Conservation (phyloP, 92 coral and sea anemone species). For the Phenganax stokvisi region DNA sequence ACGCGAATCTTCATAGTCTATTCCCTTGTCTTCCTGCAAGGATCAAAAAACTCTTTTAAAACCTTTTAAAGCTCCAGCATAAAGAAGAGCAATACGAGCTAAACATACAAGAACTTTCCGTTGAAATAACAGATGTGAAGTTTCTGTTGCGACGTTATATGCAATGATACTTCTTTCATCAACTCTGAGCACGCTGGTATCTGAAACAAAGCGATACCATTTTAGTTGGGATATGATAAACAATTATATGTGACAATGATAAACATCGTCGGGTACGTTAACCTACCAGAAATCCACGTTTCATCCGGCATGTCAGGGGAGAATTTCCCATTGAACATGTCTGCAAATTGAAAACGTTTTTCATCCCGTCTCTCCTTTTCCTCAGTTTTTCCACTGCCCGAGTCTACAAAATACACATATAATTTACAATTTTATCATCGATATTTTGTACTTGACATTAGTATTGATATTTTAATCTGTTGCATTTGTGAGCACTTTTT, state of each 20-base stretch:
- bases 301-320: conserved; percentile 41
- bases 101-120: conserved; percentile 19
- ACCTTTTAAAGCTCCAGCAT: background rate
- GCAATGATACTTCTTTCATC: conserved; percentile 16
- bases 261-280: background rate
- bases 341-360: conserved; percentile 48
- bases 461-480: too few species aligned
- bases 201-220: conserved; percentile 15
- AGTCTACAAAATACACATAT: conserved; percentile 2
- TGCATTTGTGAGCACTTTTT: too few species aligned
- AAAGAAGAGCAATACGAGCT: too few species aligned
- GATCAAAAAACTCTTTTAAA: background rate
- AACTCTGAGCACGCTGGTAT: conserved; percentile 35
- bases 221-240: background rate
- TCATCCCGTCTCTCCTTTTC: conserved; percentile 35
- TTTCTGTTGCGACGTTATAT: conserved; percentile 20
- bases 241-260: background rate
- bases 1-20: background rate
- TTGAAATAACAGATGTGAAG: background rate
- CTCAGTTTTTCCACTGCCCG: conserved; percentile 18
- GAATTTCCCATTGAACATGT: conserved; percentile 51
- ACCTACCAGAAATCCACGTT: conserved; percentile 65
- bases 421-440: background rate
- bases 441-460: too few species aligned
- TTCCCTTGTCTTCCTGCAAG: conserved; percentile 8